Conservation (phyloP, 2,888 invertebrate species). For the Zootermopsis nevadensis region DNA sequence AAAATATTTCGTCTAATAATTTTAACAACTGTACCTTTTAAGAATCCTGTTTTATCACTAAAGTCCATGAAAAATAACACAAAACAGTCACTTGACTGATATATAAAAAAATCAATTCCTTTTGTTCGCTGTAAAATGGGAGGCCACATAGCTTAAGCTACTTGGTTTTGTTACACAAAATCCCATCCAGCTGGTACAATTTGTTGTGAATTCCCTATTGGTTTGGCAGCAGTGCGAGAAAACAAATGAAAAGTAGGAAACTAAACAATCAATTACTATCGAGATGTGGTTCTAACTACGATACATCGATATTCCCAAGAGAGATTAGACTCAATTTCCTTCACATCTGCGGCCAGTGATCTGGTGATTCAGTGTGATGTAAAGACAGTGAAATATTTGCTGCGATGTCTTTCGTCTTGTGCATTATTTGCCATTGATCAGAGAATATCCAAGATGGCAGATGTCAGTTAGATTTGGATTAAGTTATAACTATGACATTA, state of each 20-base stretch:
- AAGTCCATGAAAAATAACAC: neutral
- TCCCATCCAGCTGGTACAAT: constrained; percentile 35
- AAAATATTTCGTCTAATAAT: no score
- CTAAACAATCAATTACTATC: constrained; percentile 41
- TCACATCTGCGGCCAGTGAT: constrained; percentile 42
- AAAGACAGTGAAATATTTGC: neutral
- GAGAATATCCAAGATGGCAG: neutral
- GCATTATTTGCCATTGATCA: neutral
- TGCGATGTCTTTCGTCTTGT: neutral
- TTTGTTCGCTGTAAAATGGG: neutral
- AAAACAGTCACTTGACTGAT: neutral
- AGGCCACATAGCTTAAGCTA: constrained; percentile 16
- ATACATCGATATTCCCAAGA: constrained; percentile 38
- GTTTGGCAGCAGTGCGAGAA: neutral
- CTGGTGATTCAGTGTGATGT: constrained; percentile 21
- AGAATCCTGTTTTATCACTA: neutral
- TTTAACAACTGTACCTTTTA: no score
- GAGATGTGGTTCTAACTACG: constrained; percentile 37
- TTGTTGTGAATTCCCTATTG: constrained; percentile 22
- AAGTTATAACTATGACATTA: no score
- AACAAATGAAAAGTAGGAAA: constrained; percentile 27
- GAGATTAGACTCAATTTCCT: constrained; percentile 36
- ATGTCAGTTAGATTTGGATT: no score
- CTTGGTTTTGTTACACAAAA: neutral
- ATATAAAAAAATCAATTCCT: neutral